Conservation (phyloP, 2,888 invertebrate species). For the Nebria salina region DNA sequence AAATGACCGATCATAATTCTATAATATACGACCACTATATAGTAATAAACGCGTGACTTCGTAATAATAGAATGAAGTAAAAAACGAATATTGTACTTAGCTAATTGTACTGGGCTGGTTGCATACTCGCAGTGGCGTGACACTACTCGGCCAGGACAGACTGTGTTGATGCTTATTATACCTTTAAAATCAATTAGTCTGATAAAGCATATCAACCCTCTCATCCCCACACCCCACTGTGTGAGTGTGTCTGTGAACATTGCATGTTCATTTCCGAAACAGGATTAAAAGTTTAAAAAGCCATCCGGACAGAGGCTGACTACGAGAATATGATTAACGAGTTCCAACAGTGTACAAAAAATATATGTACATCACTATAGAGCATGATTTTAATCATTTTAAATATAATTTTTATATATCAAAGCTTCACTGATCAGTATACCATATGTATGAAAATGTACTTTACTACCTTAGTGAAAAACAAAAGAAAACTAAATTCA, state of each 20-base stretch:
- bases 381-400: constrained; percentile 12
- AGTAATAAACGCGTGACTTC: constrained; percentile 15
- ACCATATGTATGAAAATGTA: no score
- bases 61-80: constrained; percentile 9
- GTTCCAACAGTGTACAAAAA: constrained; percentile 6
- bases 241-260: not conserved
- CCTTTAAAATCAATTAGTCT: constrained; percentile 43
- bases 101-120: constrained; percentile 39
- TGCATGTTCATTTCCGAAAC: constrained; percentile 32
- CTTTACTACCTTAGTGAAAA: no score
- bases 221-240: constrained; percentile 63
- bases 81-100: constrained; percentile 28
- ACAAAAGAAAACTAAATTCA: no score
- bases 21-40: not conserved
- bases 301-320: constrained; percentile 12
- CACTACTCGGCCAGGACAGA: constrained; percentile 64
- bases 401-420: not conserved
- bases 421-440: no score
- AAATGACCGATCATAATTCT: constrained; percentile 15
- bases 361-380: not conserved
- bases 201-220: constrained; percentile 59
- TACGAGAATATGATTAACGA: constrained; percentile 29
- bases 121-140: constrained; percentile 18
- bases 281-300: constrained; percentile 35
- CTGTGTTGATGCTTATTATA: constrained; percentile 53